phyloP scores from a whole-genome alignment of 92 coral and sea anemone genomes.

The Nematostella vectensis region DNA sequence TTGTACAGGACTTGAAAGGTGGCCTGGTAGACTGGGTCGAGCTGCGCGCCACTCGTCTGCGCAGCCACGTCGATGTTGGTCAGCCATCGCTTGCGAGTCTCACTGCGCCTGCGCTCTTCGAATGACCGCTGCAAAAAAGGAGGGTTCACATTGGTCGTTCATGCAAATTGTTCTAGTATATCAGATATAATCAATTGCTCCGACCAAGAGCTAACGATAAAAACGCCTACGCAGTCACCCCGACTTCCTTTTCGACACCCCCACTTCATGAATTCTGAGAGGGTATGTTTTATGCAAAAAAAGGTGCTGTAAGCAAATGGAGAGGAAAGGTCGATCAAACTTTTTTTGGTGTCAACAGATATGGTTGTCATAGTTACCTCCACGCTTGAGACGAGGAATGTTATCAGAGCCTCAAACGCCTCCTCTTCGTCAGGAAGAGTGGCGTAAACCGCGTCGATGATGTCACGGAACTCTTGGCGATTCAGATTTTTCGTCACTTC shows the following conservation, averaged over 20 bases:
- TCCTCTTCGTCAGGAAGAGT: slow-evolving; percentile 48
- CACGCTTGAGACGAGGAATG: slow-evolving; percentile 72
- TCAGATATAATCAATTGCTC: too few relatives aligned
- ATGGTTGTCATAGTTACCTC: too few relatives aligned
- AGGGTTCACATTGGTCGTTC: too few relatives aligned
- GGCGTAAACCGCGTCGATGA: slow-evolving; percentile 50
- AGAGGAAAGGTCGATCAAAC: too few relatives aligned
- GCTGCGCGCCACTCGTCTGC: slow-evolving; percentile 88
- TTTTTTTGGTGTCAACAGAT: too few relatives aligned
- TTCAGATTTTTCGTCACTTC: slow-evolving; percentile 38
- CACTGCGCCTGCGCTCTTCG: slow-evolving; percentile 98
- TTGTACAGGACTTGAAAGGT: slow-evolving; percentile 73
- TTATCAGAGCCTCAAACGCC: slow-evolving; percentile 65
- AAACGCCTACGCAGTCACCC: too few relatives aligned
- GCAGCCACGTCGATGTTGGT: slow-evolving; percentile 83
- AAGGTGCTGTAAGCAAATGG: too few relatives aligned
- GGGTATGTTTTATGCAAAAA: too few relatives aligned
- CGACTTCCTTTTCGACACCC: too few relatives aligned
- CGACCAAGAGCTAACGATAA: too few relatives aligned
- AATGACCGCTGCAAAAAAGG: slow-evolving; percentile 70
- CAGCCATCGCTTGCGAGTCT: slow-evolving; percentile 87
- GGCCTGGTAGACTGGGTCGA: slow-evolving; percentile 93
- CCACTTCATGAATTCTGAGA: too few relatives aligned
- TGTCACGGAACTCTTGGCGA: slow-evolving; percentile 69
- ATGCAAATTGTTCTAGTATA: too few relatives aligned